Evolutionary conservation across 2,113 vertebrate genomes (phyloP).

Genomic region (Sphyrna mokarran): DNA sequence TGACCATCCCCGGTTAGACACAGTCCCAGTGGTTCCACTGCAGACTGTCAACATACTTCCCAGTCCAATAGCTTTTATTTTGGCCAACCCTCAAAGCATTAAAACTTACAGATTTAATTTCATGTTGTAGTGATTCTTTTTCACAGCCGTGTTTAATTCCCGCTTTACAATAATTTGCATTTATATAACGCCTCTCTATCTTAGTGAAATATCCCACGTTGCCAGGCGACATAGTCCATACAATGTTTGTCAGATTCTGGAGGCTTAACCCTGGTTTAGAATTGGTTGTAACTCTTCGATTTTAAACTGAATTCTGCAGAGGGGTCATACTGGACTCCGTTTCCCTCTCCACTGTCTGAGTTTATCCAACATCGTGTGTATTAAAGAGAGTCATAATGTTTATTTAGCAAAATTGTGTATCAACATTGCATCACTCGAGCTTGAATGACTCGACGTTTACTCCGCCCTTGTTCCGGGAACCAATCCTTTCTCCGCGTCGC

Average conservation of each 20-base stretch:
- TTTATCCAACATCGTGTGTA: neutral
- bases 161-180: neutral
- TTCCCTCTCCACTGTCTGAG: no score
- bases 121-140: neutral
- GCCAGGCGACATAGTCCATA: neutral
- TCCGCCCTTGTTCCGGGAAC: neutral
- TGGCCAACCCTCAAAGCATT: neutral
- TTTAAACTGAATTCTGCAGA: no score
- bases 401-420: no score
- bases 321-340: no score
- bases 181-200: neutral
- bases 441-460: neutral
- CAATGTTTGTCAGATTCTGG: neutral
- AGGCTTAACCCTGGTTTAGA: neutral
- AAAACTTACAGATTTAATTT: no score
- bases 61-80: neutral
- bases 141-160: neutral
- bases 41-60: neutral
- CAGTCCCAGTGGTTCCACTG: neutral
- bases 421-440: no score
- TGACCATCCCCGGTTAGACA: neutral
- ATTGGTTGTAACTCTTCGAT: neutral
- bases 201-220: neutral
- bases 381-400: neutral
- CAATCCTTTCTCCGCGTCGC: neutral